Evolutionary conservation across 2,888 invertebrate genomes (phyloP), one percentile per base, ranked within the genome.

Genomic region (Allacma fusca): DNA sequence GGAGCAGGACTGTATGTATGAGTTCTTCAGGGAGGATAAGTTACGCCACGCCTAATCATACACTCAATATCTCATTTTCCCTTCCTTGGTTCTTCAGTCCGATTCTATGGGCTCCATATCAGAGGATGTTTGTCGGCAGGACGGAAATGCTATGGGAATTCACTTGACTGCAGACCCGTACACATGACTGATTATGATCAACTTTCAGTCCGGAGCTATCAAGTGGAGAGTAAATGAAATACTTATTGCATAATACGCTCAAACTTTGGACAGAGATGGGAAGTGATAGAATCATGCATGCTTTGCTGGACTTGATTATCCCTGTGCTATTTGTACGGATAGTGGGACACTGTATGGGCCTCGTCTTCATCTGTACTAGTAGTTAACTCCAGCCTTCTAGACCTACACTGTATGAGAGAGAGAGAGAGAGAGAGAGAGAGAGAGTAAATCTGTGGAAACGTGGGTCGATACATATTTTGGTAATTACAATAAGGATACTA

Each of bases 31-130:
- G n/a, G 50, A 19, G 50, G 50, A 50, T 50, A 16, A 50, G 50
- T 50, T 50, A 50, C 50, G 50, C 50, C 50, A 50, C 50, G 50
- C 50, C 50, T 50, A 50, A 50, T 50, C 50, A 50, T 50, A 50
- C 50, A 13, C 50, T 50, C 16, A 16, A 50, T 50, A 50, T 50
- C 50, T 50, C 50, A 50, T 50, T n/a, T 50, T 50, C 50, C 50
- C n/a, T n/a, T 50, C 50, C 50, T 50, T 50, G 4, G 5, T 34
- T 34, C 34, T 7, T 34, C 5, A 34, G 34, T 34, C 4, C 9
- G 5, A 34, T 34, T 34, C 34, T 34, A n/a, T n/a, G n/a, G n/a
- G n/a, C n/a, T n/a, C n/a, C n/a, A n/a, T n/a, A n/a, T n/a, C n/a
- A n/a, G n/a, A n/a, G n/a, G n/a, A n/a, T 50, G 19, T 50, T 50